phyloP scores from a whole-genome alignment of 2,888 invertebrate genomes.

The Desoria tigrina region DNA sequence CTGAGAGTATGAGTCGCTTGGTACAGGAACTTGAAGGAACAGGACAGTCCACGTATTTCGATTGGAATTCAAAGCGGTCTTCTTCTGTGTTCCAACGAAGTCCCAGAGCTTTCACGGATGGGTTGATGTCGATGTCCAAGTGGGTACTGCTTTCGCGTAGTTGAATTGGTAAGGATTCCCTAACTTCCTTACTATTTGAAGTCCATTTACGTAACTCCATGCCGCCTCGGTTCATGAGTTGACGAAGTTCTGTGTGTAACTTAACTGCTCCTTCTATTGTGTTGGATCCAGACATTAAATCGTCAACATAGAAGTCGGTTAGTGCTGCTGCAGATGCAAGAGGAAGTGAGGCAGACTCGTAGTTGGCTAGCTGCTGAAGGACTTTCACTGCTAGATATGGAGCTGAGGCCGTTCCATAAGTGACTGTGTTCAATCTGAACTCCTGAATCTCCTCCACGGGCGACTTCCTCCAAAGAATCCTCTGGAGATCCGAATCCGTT shows the following conservation, averaged over 20 bases:
- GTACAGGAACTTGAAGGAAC: constrained; percentile 15
- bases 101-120: constrained; percentile 31
- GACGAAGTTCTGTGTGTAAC: constrained; percentile 9
- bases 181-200: constrained; percentile 17
- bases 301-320: constrained; percentile 55
- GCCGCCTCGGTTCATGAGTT: not conserved
- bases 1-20: constrained; percentile 50
- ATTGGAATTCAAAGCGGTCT: constrained; percentile 25
- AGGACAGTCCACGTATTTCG: not conserved
- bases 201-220: constrained; percentile 31
- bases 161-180: constrained; percentile 21
- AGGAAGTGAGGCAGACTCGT: constrained; percentile 40
- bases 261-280: constrained; percentile 9
- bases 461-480: constrained; percentile 55
- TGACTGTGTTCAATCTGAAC: constrained; percentile 52
- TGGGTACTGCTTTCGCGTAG: constrained; percentile 10
- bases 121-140: not conserved
- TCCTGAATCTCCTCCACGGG: constrained; percentile 39
- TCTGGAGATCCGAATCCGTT: constrained; percentile 54
- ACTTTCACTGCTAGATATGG: constrained; percentile 42
- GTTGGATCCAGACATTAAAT: constrained; percentile 18
- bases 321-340: constrained; percentile 35
- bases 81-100: constrained; percentile 25
- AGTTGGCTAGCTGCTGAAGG: constrained; percentile 52
- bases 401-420: constrained; percentile 55